Conservation (phyloP, 2,113 vertebrate species). For the Grammomys surdaster region DNA sequence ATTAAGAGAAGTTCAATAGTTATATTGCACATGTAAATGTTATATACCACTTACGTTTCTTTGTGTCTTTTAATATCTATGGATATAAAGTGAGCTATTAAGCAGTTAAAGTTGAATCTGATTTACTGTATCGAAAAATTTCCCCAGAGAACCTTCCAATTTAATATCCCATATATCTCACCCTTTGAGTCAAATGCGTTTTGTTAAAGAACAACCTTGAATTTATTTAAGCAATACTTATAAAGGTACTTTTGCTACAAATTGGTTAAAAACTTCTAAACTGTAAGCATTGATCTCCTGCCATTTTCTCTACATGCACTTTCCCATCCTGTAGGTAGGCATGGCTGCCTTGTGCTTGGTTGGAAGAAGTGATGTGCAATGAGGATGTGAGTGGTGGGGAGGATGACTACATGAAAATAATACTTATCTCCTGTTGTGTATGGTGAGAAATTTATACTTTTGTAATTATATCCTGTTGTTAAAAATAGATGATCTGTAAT, state of each 20-base stretch:
- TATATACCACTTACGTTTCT: background rate
- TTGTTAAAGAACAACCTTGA: background rate
- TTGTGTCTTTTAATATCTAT: background rate
- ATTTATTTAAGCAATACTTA: background rate
- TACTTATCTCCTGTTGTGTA: conserved; percentile 18
- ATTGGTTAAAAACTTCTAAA: background rate
- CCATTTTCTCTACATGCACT: background rate
- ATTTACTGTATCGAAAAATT: background rate
- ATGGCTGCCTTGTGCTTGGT: background rate
- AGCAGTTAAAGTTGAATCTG: background rate
- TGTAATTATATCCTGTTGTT: conserved; percentile 80
- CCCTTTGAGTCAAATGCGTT: background rate
- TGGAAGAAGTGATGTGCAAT: background rate
- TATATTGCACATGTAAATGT: background rate
- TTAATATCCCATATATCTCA: background rate
- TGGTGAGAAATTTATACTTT: conserved; percentile 75
- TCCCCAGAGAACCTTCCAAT: background rate
- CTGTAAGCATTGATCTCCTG: background rate
- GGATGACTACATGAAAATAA: background rate
- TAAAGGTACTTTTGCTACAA: background rate
- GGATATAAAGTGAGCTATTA: conserved; percentile 70
- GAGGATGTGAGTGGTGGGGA: background rate
- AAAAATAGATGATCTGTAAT: conserved; percentile 83
- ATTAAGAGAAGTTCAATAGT: background rate
- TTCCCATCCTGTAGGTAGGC: background rate